Base-by-base conservation (phyloP, 2,888 invertebrate genomes). In the Galeopsomyia nigrocyanea region DNA sequence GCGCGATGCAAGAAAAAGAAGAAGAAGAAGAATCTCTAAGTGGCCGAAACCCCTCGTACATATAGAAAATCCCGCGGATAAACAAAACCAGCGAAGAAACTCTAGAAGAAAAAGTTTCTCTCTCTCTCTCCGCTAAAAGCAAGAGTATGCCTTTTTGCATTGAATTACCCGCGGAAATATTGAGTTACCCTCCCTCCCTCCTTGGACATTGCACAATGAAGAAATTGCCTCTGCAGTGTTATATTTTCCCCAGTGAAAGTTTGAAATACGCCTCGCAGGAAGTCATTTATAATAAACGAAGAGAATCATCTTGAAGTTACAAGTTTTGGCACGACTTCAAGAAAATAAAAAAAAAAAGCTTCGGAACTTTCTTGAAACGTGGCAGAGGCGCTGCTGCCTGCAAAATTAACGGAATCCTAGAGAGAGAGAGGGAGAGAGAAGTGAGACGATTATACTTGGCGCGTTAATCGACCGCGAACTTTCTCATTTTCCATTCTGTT, bases 81-180 rank as follows among this genome's bases (percentile, higher is more conserved):
- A 68, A 68, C 62, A 68, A 68, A 62, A 17, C 49, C 47, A 39
- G 49, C 50, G 47, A n/a, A 71, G 68, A 74, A 71, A 71, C 31
- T 63, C 56, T 60, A 65, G 61, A 67, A 56, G 72, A 50, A 62
- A 22, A 47, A 22, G 61, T 31, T 51, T 50, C 51, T 53, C 60
- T 60, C 22, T 22, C 10, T 47, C 31, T 56, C 49, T 51, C 16
- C 57, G 16, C 67, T 58, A 58, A 67, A 63, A 56, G 75, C 70
- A 60, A 68, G 67, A 31, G 68, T 10, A 5, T 9, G 49, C 58
- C 63, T 39, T 62, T 73, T 53, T 69, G 78, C 72, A 74, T 83
- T 79, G 77, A 79, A 80, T 83, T 84, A 82, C 83, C 80, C 74
- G 80, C 74, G 80, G 81, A 82, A 83, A 82, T 84, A 84, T 84